phyloP scores from a whole-genome alignment of 2,797 vertebrate genomes.

The Cossypha polioptera region DNA sequence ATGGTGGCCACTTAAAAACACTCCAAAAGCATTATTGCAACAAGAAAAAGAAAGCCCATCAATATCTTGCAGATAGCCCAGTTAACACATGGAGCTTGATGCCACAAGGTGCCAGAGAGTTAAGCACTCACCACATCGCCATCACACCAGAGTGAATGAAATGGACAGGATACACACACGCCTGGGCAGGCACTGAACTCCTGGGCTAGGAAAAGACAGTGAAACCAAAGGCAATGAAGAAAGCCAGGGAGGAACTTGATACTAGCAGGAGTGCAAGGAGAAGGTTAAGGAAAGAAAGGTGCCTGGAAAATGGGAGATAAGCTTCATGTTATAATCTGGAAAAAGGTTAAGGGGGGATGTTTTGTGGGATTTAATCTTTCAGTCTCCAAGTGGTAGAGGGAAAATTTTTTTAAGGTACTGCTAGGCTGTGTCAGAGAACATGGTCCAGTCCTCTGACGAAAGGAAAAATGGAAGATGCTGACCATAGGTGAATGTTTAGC shows the following conservation, averaged over 20 bases:
- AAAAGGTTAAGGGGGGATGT: not conserved
- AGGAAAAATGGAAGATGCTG: not conserved
- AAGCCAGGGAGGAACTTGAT: not conserved
- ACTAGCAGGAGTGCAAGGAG: not conserved
- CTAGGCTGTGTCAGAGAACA: not conserved
- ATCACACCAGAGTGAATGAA: not conserved
- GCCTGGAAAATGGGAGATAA: not conserved
- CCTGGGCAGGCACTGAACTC: not conserved
- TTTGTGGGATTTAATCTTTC: not conserved
- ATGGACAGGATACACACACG: fast-evolving
- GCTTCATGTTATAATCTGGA: not conserved
- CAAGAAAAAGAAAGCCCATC: not conserved
- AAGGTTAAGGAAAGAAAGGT: not conserved
- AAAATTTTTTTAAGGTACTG: not conserved
- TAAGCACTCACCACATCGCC: not conserved
- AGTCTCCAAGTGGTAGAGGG: not conserved
- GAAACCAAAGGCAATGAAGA: not conserved
- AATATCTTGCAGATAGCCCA: not conserved
- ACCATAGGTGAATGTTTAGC: not conserved
- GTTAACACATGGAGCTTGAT: not conserved
- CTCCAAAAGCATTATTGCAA: not conserved
- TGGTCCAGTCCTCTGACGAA: not conserved
- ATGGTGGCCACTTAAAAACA: not conserved
- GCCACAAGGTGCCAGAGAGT: not conserved
- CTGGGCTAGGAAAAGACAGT: not conserved